Conservation (phyloP, 1,140 invertebrate genomes). For the Drosophila paulistorum region DNA sequence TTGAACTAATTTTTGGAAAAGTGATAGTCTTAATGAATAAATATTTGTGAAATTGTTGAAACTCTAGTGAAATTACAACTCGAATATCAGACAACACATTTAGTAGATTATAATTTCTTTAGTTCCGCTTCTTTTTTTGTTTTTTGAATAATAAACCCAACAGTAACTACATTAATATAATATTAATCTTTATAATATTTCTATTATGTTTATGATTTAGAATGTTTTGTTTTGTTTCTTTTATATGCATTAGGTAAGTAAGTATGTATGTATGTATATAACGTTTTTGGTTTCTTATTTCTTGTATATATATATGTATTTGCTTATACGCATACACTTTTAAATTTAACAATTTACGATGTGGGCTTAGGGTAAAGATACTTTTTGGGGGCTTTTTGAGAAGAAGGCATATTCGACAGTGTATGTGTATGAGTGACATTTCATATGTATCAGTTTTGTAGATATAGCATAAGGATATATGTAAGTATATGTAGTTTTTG, state of each 20-base stretch:
- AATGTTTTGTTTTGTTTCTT: constrained; percentile 23
- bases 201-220: constrained; percentile 34
- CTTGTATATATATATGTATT: constrained; percentile 37
- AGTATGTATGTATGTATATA: constrained; percentile 16
- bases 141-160: constrained; percentile 61
- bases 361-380: constrained; percentile 40
- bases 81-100: background rate
- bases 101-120: constrained; percentile 4
- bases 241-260: constrained; percentile 3
- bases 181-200: constrained; percentile 38
- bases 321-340: constrained; percentile 61
- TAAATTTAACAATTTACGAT: constrained; percentile 72
- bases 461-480: constrained; percentile 38
- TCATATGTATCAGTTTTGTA: constrained; percentile 38
- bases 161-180: constrained; percentile 72
- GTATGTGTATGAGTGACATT: constrained; percentile 26
- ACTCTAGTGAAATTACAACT: background rate
- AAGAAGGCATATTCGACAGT: constrained; percentile 69
- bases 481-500: constrained; percentile 37
- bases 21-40: too few species aligned
- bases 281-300: constrained; percentile 28
- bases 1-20: too few species aligned
- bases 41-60: background rate
- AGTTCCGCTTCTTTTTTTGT: constrained; percentile 10
- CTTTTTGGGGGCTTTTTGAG: constrained; percentile 53